Evolutionary conservation across 2,888 invertebrate species (phyloP), one percentile per base, ranked within the genome.

Genomic region (Heliconius ismenius): DNA sequence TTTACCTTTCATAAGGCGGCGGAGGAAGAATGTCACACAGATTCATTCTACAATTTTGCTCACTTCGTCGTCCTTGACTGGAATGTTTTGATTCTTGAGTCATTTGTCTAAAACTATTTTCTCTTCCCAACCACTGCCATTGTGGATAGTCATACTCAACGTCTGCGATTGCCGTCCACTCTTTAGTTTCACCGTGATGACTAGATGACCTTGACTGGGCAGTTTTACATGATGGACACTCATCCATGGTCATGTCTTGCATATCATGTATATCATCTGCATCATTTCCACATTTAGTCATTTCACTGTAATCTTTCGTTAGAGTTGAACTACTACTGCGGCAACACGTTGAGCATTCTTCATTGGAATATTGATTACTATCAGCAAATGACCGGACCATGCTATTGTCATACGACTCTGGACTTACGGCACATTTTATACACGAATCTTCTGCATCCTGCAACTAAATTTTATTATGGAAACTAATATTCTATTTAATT

Each of bases 321-420:
- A 93, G 84, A 9, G 93, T 94, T 0, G 93, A 94, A 80, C 88
- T 93, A 80, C 93, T 93, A 79, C 93, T 93, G 73, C 92, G 86
- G 81, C 93, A 93, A 80, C 93, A 94, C 0, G 93, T 94, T 0
- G 94, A 94, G 80, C 94, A 94, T 84, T 94, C 93, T 81, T 93
- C 94, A 76, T 93, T 93, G 9, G 94, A 93, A 82, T 91, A 94
- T 82, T 92, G 93, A 79, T 93, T 93, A 81, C 93, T 94, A 75
- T 92, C 92, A 68, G 87, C 92, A 63, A 88, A 93, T 3, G 93
- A 94, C 79, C 92, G 87, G 2, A 91, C 87, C 93, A 94, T 93
- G 79, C 93, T 95, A 80, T 95, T 95, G 79, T 95, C 95, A 79
- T 94, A 95, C 1, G 95, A 95, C 26, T 93, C 94, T 36, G 95